phyloP scores from a whole-genome alignment of 2,113 vertebrate species.

The Notothenia coriiceps region DNA sequence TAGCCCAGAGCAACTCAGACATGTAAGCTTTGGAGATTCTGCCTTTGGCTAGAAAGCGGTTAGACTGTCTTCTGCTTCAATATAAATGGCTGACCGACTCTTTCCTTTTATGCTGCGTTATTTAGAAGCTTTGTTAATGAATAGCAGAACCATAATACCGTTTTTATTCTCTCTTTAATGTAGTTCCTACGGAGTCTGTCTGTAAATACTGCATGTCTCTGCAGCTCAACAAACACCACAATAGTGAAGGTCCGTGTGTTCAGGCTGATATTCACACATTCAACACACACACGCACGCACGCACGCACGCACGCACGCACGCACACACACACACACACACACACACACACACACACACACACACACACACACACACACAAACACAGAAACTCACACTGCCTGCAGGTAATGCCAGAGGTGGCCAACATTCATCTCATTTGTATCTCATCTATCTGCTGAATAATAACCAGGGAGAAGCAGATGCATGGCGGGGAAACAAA shows the following conservation, averaged over 20 bases:
- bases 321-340: background rate
- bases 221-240: constrained; percentile 24
- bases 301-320: background rate
- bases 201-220: background rate
- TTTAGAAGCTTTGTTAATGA: background rate
- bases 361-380: too few relatives aligned
- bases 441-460: constrained; percentile 56
- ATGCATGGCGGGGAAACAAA: constrained; percentile 44
- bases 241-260: constrained; percentile 4
- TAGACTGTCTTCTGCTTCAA: background rate
- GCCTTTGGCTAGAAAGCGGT: background rate
- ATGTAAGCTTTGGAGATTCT: background rate
- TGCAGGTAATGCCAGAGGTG: constrained; percentile 56
- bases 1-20: background rate
- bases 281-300: constrained; percentile 25
- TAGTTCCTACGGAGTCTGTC: background rate
- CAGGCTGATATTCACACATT: constrained; percentile 46
- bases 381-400: background rate
- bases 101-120: background rate
- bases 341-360: too few relatives aligned
- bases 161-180: background rate
- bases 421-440: constrained; percentile 59
- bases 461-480: constrained; percentile 50
- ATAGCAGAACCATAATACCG: background rate
- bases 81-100: background rate